Evolutionary conservation across 2,888 invertebrate genomes (phyloP).

Genomic region (Romanomermis culicivorax): DNA sequence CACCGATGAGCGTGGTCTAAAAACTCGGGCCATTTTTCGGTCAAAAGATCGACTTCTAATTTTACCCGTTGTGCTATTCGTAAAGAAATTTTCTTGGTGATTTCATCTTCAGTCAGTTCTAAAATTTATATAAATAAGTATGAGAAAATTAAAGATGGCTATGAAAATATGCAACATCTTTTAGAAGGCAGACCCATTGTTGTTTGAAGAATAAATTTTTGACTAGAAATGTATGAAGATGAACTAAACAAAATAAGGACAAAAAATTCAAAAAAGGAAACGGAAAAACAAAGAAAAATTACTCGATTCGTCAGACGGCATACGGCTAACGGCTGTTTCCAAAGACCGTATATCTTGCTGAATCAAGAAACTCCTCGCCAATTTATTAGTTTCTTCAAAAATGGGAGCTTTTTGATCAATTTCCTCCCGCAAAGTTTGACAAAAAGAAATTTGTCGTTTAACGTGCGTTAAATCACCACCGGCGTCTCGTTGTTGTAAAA

Average conservation of each 20-base stretch:
- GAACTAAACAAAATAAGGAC: too few relatives aligned
- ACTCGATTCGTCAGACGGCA: neutral
- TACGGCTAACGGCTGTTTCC: neutral
- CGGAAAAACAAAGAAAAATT: too few relatives aligned
- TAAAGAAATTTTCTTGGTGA: constrained; percentile 33
- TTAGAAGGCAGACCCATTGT: too few relatives aligned
- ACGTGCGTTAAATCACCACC: constrained; percentile 60
- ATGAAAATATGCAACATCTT: too few relatives aligned
- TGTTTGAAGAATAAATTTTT: too few relatives aligned
- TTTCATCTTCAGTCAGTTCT: constrained; percentile 15
- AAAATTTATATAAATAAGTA: too few relatives aligned
- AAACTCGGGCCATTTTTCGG: constrained; percentile 79
- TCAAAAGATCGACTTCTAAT: constrained; percentile 73
- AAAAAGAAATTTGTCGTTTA: constrained; percentile 56
- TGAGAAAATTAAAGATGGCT: too few relatives aligned
- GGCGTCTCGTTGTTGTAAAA: constrained; percentile 45
- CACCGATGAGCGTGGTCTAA: constrained; percentile 57
- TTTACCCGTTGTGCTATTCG: constrained; percentile 77
- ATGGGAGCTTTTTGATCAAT: constrained; percentile 16
- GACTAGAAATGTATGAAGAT: too few relatives aligned
- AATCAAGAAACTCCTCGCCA: constrained; percentile 25
- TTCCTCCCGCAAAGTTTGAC: constrained; percentile 27
- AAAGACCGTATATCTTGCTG: constrained; percentile 25
- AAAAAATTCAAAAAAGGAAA: too few relatives aligned
- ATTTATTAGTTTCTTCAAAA: constrained; percentile 16